Conservation (phyloP, 2,113 vertebrate species). For the Mirza zaza region DNA sequence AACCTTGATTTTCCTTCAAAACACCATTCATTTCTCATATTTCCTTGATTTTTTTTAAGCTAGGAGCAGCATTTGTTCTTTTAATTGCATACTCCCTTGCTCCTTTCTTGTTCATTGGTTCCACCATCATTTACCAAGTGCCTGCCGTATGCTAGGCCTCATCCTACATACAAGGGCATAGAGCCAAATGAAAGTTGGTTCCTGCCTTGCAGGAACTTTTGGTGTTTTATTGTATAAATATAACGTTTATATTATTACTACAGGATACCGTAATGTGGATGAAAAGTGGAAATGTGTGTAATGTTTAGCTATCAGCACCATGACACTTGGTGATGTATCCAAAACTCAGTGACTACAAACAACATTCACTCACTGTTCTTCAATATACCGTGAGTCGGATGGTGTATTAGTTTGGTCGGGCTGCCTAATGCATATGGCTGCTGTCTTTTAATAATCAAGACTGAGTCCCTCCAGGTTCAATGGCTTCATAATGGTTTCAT, state of each 20-base stretch:
- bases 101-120: background rate
- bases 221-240: background rate
- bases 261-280: background rate
- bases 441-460: slow-evolving; percentile 52
- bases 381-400: background rate
- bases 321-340: background rate
- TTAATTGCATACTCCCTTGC: too few species aligned
- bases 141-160: background rate
- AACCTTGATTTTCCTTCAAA: background rate
- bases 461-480: background rate
- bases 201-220: background rate
- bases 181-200: background rate
- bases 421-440: background rate
- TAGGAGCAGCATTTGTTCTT: background rate
- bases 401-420: background rate
- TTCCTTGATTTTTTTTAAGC: background rate
- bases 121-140: background rate
- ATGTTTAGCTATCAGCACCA: background rate
- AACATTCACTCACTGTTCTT: background rate
- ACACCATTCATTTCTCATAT: background rate
- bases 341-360: background rate
- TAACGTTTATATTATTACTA: background rate
- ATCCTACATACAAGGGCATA: background rate
- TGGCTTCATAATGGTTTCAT: background rate
- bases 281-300: background rate